Percentiles rank a stretch among this genome's conserved stretches.
phyloP scores from a whole-genome alignment of 2,113 vertebrate species.

The Bubo blakistoni region DNA sequence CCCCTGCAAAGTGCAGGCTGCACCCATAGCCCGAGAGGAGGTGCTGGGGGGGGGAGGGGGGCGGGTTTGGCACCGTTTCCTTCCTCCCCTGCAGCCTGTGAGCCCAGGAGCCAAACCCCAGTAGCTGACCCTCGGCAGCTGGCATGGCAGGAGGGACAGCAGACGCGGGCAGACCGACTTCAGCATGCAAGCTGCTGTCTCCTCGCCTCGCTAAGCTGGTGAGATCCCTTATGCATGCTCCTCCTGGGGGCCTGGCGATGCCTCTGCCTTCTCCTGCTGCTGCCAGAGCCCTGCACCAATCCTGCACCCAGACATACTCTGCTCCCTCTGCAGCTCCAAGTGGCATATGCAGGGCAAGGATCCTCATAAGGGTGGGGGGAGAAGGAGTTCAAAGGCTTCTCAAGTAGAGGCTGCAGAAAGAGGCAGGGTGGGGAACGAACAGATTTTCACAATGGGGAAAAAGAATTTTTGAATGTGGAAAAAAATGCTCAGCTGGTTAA shows the following conservation, averaged over 20 bases:
- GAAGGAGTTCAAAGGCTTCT: not conserved
- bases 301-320: rapidly evolving
- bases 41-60: not conserved
- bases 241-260: rapidly evolving
- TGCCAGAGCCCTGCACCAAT: rapidly evolving
- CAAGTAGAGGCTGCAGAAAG: not conserved
- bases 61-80: not conserved
- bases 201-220: not conserved
- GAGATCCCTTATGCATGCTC: rapidly evolving
- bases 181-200: not conserved
- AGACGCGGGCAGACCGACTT: not conserved
- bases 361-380: rapidly evolving
- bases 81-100: not conserved
- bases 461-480: not conserved
- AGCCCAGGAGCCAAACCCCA: not conserved
- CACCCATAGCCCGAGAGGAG: not conserved
- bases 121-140: not conserved
- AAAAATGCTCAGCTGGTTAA: not conserved
- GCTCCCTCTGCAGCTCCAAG: not conserved
- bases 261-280: not conserved
- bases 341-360: rapidly evolving
- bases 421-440: not conserved
- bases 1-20: not conserved
- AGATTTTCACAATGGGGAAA: not conserved
- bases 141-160: not conserved